Percentiles rank a stretch among this genome's conserved stretches.
These are phyloP conservation scores for Forpus xanthops DNA, from an alignment of 2,797 vertebrate genomes.

Conservation along the genomic window DNA sequence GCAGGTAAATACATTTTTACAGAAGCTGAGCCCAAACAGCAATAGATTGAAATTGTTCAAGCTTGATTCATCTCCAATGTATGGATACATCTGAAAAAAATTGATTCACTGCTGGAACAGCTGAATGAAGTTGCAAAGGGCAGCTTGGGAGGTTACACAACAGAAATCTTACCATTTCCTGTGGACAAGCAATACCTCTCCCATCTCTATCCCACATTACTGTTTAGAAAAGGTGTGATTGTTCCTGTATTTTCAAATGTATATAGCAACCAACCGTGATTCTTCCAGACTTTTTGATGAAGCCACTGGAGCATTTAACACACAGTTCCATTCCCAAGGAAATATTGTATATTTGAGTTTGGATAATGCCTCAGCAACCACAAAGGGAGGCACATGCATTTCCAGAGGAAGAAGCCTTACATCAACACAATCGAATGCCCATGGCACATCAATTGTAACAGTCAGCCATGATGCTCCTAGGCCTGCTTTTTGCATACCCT, in stretches of 20 bases:
- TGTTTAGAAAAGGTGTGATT: neutral
- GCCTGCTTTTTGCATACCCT: neutral
- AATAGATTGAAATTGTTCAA: neutral
- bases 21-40: neutral
- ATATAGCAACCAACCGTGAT: neutral
- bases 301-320: neutral
- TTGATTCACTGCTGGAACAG: neutral
- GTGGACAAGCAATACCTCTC: neutral
- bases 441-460: neutral
- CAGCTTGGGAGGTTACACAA: neutral
- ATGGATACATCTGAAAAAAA: neutral
- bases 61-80: accelerated
- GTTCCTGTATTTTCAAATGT: neutral
- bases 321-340: neutral
- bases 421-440: neutral
- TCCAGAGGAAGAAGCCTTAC: neutral
- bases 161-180: neutral
- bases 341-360: neutral
- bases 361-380: conserved; percentile 4
- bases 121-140: neutral
- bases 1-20: neutral
- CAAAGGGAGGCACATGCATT: neutral
- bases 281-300: neutral
- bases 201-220: neutral
- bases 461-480: neutral